Percentiles rank a stretch among this genome's conserved stretches.
Conservation (phyloP, 2,888 invertebrate genomes). For the Metellina segmentata region DNA sequence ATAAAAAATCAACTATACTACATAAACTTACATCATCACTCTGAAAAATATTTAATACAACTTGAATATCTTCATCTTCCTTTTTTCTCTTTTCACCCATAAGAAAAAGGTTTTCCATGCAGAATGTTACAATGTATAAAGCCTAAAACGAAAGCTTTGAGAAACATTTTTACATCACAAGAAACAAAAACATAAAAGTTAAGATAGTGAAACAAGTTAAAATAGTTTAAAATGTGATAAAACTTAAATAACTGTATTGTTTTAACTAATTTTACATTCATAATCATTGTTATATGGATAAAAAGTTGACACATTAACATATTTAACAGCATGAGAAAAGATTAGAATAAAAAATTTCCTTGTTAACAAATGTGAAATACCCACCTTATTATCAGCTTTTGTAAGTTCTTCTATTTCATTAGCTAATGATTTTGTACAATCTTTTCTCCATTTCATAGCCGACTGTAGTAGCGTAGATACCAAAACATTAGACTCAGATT, state of each 20-base stretch:
- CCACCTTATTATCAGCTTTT: slow-evolving; percentile 35
- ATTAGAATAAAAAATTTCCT: background rate
- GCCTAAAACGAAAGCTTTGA: slow-evolving; percentile 2
- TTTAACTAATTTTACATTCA: background rate
- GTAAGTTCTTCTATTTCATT: slow-evolving; percentile 13
- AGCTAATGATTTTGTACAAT: background rate
- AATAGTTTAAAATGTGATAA: background rate
- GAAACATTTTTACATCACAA: background rate
- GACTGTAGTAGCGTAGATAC: background rate
- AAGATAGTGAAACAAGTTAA: background rate
- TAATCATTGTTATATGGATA: too few relatives aligned
- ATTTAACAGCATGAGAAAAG: too few relatives aligned
- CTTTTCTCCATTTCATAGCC: slow-evolving; percentile 19
- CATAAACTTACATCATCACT: slow-evolving; percentile 3
- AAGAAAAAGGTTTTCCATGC: slow-evolving; percentile 5
- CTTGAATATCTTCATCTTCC: slow-evolving; percentile 34
- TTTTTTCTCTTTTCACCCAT: slow-evolving; percentile 9
- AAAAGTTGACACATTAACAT: too few relatives aligned
- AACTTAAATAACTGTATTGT: background rate
- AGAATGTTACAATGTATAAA: slow-evolving; percentile 22
- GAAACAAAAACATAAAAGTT: background rate
- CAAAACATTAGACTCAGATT: background rate
- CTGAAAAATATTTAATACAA: background rate
- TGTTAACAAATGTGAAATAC: background rate
- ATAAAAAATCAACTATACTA: too few relatives aligned